These are phyloP conservation scores for Paratilapia polleni DNA, from an alignment of 2,113 vertebrate species.

Conservation along the genomic window DNA sequence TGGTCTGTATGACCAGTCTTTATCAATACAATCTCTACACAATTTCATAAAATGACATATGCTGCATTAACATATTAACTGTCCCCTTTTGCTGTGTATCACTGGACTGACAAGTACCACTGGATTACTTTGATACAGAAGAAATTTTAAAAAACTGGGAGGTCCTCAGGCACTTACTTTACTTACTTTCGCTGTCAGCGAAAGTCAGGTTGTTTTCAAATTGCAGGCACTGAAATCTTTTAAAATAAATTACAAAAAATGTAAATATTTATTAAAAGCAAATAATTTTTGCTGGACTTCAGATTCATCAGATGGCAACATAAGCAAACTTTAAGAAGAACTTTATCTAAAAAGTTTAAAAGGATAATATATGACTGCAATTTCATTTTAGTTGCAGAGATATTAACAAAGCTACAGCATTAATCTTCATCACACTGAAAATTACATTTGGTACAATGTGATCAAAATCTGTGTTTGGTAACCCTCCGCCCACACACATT, in stretches of 20 bases:
- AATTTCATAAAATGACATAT: too few relatives aligned
- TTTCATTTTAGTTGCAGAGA: background rate
- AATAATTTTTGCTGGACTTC: background rate
- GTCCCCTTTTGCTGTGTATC: background rate
- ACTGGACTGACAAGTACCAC: background rate
- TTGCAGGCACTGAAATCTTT: background rate
- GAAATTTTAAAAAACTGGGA: background rate
- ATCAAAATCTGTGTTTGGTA: constrained; percentile 30
- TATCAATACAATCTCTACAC: background rate
- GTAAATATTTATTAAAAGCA: background rate
- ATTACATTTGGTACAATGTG: constrained; percentile 25
- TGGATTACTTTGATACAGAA: background rate
- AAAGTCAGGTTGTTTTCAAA: background rate
- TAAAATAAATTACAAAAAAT: background rate
- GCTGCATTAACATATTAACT: too few relatives aligned
- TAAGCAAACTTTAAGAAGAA: background rate
- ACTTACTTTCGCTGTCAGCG: background rate
- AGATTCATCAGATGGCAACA: background rate
- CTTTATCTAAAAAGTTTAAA: background rate
- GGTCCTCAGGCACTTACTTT: background rate
- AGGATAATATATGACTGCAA: background rate
- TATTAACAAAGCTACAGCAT: background rate
- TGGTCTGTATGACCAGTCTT: too few relatives aligned
- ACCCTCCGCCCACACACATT: constrained; percentile 5
- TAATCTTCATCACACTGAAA: constrained; percentile 15